Evolutionary conservation across 2,797 vertebrate species (phyloP).

Genomic region (Triplophysa bombifrons): DNA sequence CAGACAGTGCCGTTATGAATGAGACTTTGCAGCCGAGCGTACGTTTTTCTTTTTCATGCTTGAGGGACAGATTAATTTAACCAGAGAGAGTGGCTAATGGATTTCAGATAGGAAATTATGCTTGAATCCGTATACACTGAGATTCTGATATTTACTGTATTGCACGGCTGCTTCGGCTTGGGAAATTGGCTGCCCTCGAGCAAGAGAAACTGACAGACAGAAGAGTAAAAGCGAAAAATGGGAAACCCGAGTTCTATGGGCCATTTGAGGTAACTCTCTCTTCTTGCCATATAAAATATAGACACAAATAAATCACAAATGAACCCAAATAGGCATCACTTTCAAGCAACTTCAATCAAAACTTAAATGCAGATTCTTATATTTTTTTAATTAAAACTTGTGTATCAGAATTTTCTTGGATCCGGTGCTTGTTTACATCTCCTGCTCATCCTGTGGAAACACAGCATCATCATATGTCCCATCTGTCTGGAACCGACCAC

Average conservation of each 20-base stretch:
- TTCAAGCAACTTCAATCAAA: background rate
- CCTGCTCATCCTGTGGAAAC: slow-evolving; percentile 54
- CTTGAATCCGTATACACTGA: slow-evolving; percentile 63
- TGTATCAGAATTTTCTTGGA: slow-evolving; percentile 48
- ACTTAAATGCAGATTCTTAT: slow-evolving; percentile 15
- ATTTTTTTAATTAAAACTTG: slow-evolving; percentile 11
- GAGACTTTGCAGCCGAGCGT: slow-evolving; percentile 41
- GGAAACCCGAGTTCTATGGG: slow-evolving; percentile 22
- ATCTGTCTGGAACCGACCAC: slow-evolving; percentile 49
- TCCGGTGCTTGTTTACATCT: slow-evolving; percentile 40
- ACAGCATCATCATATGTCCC: slow-evolving; percentile 51
- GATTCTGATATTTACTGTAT: slow-evolving; percentile 60
- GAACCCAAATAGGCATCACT: background rate
- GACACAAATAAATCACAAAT: slow-evolving; percentile 17
- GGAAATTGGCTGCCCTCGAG: slow-evolving; percentile 55
- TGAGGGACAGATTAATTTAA: slow-evolving; percentile 64
- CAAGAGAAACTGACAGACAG: slow-evolving; percentile 26
- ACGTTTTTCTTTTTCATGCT: slow-evolving; percentile 49
- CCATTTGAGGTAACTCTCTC: slow-evolving; percentile 22
- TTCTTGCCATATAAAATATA: slow-evolving; percentile 22
- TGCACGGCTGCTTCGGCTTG: slow-evolving; percentile 49
- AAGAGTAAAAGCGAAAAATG: slow-evolving; percentile 22
- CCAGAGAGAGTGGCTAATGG: slow-evolving; percentile 58
- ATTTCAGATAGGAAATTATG: slow-evolving; percentile 63
- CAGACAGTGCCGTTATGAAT: slow-evolving; percentile 52